phyloP scores from a whole-genome alignment of 2,797 vertebrate species.

The Tolypeutes matacus region DNA sequence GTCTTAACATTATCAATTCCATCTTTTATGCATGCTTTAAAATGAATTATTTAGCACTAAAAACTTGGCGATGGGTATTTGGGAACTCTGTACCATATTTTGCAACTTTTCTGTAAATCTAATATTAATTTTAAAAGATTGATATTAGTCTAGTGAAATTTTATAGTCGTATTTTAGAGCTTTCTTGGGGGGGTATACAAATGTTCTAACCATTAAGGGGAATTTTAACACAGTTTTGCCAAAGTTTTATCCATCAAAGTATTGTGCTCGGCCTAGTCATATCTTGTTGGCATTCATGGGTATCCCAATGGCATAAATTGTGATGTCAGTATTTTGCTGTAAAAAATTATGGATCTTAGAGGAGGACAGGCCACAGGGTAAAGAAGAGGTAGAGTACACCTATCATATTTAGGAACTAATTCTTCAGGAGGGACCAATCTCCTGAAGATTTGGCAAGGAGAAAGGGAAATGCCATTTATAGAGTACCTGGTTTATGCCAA shows the following conservation, averaged over 20 bases:
- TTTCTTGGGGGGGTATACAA: slow-evolving; percentile 39
- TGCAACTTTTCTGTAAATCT: background rate
- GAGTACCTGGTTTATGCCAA: background rate
- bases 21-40: background rate
- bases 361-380: background rate
- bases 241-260: background rate
- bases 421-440: background rate
- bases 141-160: background rate
- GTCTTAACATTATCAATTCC: background rate
- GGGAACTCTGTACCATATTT: background rate
- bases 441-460: background rate
- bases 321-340: background rate
- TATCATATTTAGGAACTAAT: background rate
- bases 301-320: background rate
- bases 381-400: background rate
- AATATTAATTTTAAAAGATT: background rate
- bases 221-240: background rate
- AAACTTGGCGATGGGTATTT: background rate
- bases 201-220: background rate
- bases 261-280: background rate
- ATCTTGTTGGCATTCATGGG: background rate
- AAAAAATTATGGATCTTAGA: background rate
- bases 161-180: background rate
- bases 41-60: background rate
- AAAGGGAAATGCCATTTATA: background rate